Evolutionary conservation across 2,888 invertebrate species (phyloP), one percentile per base, ranked within the genome.

Genomic region (Heliconius ethilla): DNA sequence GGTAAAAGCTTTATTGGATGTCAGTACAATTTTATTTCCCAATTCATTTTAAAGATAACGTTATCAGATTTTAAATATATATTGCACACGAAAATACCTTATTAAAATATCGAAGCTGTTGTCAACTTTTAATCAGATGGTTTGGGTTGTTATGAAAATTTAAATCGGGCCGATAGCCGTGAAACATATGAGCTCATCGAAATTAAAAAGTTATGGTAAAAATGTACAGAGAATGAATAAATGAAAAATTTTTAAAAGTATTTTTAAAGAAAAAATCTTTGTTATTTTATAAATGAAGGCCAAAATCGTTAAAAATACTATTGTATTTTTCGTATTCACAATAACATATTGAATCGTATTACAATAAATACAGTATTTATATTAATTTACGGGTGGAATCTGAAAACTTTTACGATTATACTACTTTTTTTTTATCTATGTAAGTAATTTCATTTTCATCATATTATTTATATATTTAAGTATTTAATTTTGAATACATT

Each of bases 121-220:
- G 74, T 78, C 78, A 75, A 70, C 75, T 79, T 79, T 79, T 77
- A 78, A 79, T 81, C 80, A 77, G 80, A 75, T 75, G 75, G 77
- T 76, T 75, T 70, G 72, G 33, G 75, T 77, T 74, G 77, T 76
- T 81, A 79, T 81, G 80, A 77, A 81, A 81, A 80, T 81, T 81
- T 78, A 80, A 81, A 80, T 78, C 80, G 81, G 67, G 62, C 70
- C 78, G 77, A 81, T 79, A 78, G 75, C 80, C 78, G 77, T 80
- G 77, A 81, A 80, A 70, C 70, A 78, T 59, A 80, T 77, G 75
- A 81, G 77, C 81, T 78, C 80, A 75, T 77, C 75, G 78, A 75
- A 77, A 81, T 81, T 76, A 79, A 79, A 78, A 76, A 75, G 78
- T 79, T 78, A 78, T 62, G 80, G 65, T 77, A 3, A 51, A n/a